Percentiles rank a stretch among this genome's conserved stretches.
Evolutionary conservation across 2,888 invertebrate genomes (phyloP).

Genomic region (Bembecia ichneumoniformis): DNA sequence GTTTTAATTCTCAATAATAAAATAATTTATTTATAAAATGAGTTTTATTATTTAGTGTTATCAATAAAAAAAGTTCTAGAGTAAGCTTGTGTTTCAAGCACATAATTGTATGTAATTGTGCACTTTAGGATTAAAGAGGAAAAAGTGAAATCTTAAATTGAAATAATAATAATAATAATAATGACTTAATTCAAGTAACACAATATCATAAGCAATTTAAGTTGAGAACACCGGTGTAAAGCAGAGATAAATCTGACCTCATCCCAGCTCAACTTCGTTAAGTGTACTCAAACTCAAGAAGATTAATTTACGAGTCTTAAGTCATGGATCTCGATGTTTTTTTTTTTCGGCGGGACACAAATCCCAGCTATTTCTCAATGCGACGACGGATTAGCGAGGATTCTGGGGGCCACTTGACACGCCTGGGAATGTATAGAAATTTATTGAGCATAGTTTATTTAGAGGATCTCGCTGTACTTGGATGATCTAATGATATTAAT

Average conservation of each 20-base stretch:
- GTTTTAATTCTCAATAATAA: too few relatives aligned
- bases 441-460: not conserved
- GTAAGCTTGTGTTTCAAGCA: too few relatives aligned
- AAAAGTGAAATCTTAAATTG: too few relatives aligned
- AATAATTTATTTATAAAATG: too few relatives aligned
- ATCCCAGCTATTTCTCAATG: conserved; percentile 7
- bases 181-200: too few relatives aligned
- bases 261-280: not conserved
- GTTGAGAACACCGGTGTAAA: too few relatives aligned
- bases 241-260: not conserved
- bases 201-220: too few relatives aligned
- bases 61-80: too few relatives aligned
- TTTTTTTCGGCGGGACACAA: conserved; percentile 2
- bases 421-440: not conserved
- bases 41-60: too few relatives aligned
- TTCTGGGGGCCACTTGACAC: not conserved
- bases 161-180: too few relatives aligned
- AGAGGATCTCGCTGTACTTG: not conserved
- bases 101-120: too few relatives aligned
- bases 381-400: conserved; percentile 4
- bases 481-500: not conserved
- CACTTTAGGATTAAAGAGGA: too few relatives aligned
- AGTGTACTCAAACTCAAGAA: conserved; percentile 1
- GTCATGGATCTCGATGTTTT: not conserved
- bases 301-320: conserved; percentile 7